Conservation (phyloP, 2,888 invertebrate genomes). For the Scotopteryx bipunctaria region DNA sequence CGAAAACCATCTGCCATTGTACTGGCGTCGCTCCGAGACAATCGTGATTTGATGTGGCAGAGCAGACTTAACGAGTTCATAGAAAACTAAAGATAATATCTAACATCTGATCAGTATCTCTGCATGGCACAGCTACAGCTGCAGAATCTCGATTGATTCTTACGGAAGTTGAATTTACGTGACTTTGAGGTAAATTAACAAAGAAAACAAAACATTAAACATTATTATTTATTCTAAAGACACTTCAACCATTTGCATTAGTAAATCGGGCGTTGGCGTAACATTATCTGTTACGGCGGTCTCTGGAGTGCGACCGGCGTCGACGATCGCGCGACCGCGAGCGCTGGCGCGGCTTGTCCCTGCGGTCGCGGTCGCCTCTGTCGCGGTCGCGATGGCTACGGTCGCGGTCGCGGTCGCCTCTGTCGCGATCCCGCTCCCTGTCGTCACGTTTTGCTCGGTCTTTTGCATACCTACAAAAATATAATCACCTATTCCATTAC, state of each 20-base stretch:
- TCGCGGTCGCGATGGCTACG: constrained; percentile 35
- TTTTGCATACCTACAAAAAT: constrained; percentile 68
- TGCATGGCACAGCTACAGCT: too few species aligned
- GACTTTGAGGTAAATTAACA: not conserved
- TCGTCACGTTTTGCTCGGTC: constrained; percentile 73
- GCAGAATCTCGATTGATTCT: too few species aligned
- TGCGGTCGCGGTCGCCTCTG: constrained; percentile 45
- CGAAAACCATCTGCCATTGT: too few species aligned
- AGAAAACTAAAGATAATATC: too few species aligned
- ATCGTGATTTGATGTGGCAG: too few species aligned
- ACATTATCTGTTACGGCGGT: constrained; percentile 74
- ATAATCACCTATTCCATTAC: not conserved
- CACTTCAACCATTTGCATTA: constrained; percentile 47
- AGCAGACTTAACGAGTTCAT: too few species aligned
- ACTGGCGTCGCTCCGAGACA: too few species aligned
- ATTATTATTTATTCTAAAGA: constrained; percentile 61
- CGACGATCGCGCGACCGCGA: constrained; percentile 60
- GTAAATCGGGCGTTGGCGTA: constrained; percentile 33
- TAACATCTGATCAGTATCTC: too few species aligned
- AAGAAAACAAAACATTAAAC: constrained; percentile 41
- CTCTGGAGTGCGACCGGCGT: constrained; percentile 65
- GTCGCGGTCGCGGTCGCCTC: constrained; percentile 44
- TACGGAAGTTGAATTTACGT: too few species aligned
- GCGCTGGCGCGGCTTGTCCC: constrained; percentile 37
- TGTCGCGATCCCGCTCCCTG: constrained; percentile 49